Percentiles rank a stretch among this genome's conserved stretches.
These are phyloP conservation scores for Meriones psammophilus DNA, from an alignment of 2,797 vertebrate species.

Conservation along the genomic window DNA sequence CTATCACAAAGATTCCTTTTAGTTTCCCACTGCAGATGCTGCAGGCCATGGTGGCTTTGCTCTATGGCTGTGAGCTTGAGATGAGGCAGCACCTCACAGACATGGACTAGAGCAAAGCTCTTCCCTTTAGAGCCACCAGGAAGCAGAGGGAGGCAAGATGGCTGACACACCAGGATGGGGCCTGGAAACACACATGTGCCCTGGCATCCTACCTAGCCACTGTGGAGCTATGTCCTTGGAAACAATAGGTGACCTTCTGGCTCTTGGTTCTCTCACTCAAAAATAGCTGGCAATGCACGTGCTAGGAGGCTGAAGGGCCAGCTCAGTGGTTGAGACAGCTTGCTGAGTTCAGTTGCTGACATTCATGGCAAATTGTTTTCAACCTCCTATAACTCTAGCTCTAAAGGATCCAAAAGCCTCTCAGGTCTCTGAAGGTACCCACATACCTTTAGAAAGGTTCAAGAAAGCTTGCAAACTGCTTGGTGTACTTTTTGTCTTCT, in stretches of 20 bases:
- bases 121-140: not conserved
- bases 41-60: not conserved
- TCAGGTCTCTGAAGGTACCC: not conserved
- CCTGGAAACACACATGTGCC: not conserved
- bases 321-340: not conserved
- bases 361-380: not conserved
- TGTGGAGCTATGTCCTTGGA: not conserved
- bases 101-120: too few relatives aligned
- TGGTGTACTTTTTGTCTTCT: not conserved
- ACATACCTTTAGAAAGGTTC: not conserved
- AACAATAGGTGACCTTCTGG: not conserved
- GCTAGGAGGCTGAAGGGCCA: not conserved
- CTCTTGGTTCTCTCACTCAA: not conserved
- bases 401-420: not conserved
- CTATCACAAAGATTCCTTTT: not conserved
- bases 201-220: not conserved
- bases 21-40: not conserved
- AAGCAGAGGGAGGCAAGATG: not conserved
- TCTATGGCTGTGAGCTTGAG: too few relatives aligned
- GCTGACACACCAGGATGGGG: too few relatives aligned
- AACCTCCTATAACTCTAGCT: not conserved
- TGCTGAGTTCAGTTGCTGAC: not conserved
- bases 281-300: fast-evolving
- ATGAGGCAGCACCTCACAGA: not conserved
- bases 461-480: not conserved